These are phyloP conservation scores for Drosophila pandora DNA, from an alignment of 1,140 invertebrate genomes.

Conservation along the genomic window DNA sequence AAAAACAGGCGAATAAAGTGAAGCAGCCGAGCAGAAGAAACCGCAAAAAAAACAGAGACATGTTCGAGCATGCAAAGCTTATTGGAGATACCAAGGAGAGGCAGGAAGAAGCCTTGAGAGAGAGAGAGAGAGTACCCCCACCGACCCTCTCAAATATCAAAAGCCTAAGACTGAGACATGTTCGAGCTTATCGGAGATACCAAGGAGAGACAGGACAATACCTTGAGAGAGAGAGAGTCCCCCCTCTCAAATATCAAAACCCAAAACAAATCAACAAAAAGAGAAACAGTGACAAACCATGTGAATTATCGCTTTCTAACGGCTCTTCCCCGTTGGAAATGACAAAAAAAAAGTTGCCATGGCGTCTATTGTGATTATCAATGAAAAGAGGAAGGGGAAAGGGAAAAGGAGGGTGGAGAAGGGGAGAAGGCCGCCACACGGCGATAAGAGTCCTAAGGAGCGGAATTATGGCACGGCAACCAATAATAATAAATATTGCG, in stretches of 20 bases:
- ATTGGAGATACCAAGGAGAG: conserved; percentile 12
- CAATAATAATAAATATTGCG: conserved; percentile 55
- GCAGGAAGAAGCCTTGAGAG: conserved; percentile 23
- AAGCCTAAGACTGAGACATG: no score
- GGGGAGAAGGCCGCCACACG: conserved; percentile 1
- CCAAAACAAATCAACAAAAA: conserved; percentile 1
- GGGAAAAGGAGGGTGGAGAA: background rate
- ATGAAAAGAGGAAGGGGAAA: conserved; percentile 19
- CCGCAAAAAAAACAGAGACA: conserved; percentile 8
- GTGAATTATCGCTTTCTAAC: conserved; percentile 26
- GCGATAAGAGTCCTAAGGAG: conserved; percentile 32
- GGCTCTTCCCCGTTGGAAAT: background rate
- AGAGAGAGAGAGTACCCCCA: conserved; percentile 21
- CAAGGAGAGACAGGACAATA: conserved; percentile 7
- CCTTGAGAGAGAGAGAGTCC: conserved; percentile 22
- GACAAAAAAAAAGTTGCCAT: conserved; percentile 33
- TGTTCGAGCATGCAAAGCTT: conserved; percentile 36
- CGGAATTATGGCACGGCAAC: conserved; percentile 48
- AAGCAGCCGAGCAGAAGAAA: conserved; percentile 2
- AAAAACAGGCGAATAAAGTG: conserved; percentile 18
- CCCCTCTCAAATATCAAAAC: conserved; percentile 2
- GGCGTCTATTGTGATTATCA: conserved; percentile 57
- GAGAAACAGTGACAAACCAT: conserved; percentile 35
- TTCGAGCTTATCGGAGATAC: conserved; percentile 27
- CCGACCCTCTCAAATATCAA: background rate